Evolutionary conservation across 2,113 vertebrate species (phyloP), one percentile per base, ranked within the genome.

Genomic region (Macaca nemestrina): DNA sequence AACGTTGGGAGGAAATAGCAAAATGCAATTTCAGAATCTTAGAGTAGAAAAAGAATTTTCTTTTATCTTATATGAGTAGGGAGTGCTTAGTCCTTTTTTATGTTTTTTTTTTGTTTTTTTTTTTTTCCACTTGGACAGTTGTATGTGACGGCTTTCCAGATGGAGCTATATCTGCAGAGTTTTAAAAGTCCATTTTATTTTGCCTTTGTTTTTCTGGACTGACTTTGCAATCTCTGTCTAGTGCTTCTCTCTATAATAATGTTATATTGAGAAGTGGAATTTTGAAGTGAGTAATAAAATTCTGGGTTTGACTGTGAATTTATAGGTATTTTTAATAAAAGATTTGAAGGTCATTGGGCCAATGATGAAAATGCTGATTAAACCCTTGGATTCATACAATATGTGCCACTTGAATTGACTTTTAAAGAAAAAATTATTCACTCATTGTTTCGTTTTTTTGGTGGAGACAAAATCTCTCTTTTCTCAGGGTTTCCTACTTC

Each of bases 211-310:
- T 25, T 88, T 20, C 80, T 35, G 20, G 57, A 90, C 8, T 93
- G 64, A 90, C 10, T 91, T 94, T n/a, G 8, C 48, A 73, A 45
- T 50, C 52, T 93, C 6, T 68, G 3, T 18, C 64, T 70, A 3
- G 23, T 80, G 14, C 30, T 72, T 1, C 35, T 90, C 9, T 85
- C 48, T 76, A 8, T 30, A 85, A 64, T 48, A 90, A 57, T 70
- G 30, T 6, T 83, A 55, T 73, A 40, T 50, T 38, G 64, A 88
- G 48, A 95, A 75, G 45, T 75, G 3, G n/a, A 94, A 61, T 76
- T 93, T 75, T 94, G 35, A 97, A 94, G 83, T 78, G 8, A 92
- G 22, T 87, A 94, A 75, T 97, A 90, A 82, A 73, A 94, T 93
- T 78, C 3, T 57, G 2, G 10, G 27, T 70, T 88, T 72, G 11